Conservation (phyloP, 2,888 invertebrate species). For the Rhopalosiphum nymphaeae region DNA sequence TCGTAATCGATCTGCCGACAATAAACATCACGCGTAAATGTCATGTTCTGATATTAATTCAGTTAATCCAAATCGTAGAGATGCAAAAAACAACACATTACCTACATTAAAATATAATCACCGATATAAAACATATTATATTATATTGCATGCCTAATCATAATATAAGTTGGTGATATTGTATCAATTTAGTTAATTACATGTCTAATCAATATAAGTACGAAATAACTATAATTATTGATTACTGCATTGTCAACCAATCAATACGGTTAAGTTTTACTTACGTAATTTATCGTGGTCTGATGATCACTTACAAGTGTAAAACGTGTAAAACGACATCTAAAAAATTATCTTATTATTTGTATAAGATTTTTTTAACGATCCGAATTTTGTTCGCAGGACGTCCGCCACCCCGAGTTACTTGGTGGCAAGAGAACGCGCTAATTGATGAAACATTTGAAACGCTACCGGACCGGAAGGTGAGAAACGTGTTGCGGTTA, state of each 20-base stretch:
- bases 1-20: not conserved
- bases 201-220: not conserved
- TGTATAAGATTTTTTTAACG: slow-evolving; percentile 26
- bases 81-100: not conserved
- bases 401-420: slow-evolving; percentile 80
- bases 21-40: not conserved
- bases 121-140: not conserved
- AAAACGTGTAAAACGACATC: not conserved
- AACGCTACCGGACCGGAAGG: slow-evolving; percentile 76
- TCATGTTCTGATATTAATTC: not conserved
- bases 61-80: not conserved
- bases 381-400: slow-evolving; percentile 72
- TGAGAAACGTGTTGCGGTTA: slow-evolving; percentile 79
- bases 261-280: not conserved
- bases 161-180: not conserved
- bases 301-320: not conserved
- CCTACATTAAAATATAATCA: not conserved
- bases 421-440: slow-evolving; percentile 84
- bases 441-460: slow-evolving; percentile 81
- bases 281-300: not conserved
- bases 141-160: not conserved
- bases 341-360: not conserved
- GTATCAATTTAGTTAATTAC: not conserved
- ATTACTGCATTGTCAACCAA: not conserved
- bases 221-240: not conserved